Evolutionary conservation across 1,140 invertebrate genomes (phyloP).

Genomic region (Philaenus spumarius): DNA sequence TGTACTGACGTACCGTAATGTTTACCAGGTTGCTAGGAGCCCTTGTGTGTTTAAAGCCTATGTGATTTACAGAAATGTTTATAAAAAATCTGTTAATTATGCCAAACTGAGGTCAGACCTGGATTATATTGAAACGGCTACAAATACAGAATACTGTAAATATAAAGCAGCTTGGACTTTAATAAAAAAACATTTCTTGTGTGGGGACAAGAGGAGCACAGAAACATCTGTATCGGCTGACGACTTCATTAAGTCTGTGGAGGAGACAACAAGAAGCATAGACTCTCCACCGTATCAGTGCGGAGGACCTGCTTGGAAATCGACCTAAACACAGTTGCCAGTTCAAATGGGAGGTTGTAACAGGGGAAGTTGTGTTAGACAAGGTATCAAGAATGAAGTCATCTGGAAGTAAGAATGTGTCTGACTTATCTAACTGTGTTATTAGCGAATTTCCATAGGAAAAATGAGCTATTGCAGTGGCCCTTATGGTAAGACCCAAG

Average conservation of each 20-base stretch:
- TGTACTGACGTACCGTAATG: neutral
- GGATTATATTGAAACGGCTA: neutral
- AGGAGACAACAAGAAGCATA: neutral
- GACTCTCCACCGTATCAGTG: neutral
- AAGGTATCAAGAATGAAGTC: neutral
- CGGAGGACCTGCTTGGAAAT: neutral
- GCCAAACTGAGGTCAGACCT: neutral
- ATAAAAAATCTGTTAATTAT: neutral
- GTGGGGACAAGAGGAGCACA: neutral
- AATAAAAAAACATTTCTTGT: neutral
- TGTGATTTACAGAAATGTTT: neutral
- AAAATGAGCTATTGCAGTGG: too few species aligned
- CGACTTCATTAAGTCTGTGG: conserved; percentile 3
- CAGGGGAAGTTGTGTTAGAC: neutral
- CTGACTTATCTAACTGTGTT: too few species aligned
- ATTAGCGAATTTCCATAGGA: too few species aligned
- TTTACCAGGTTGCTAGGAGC: neutral
- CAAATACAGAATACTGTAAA: too few species aligned
- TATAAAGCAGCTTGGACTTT: conserved; percentile 4
- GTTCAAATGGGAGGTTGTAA: neutral
- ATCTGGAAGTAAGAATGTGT: conserved; percentile 2
- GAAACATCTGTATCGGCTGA: neutral
- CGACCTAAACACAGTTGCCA: neutral
- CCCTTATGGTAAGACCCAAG: too few species aligned
- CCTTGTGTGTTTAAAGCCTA: neutral